A percentile compares a stretch with the other conserved stretches of the same genome.
Conservation (phyloP, 2,113 vertebrate genomes). For the Apistogramma diplotaenia region DNA sequence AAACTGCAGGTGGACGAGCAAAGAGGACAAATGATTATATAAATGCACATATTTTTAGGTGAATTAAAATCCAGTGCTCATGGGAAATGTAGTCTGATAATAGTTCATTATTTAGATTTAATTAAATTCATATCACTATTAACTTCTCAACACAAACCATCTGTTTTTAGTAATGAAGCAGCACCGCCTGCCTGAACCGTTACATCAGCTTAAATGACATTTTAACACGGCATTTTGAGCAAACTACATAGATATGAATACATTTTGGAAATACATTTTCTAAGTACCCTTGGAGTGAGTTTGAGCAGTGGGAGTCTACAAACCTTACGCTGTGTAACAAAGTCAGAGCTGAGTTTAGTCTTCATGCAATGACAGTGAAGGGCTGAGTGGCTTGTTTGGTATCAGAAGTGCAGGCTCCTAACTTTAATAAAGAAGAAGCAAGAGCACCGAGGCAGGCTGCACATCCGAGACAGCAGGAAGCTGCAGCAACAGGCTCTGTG, state of each 20-base stretch:
- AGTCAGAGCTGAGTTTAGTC: neutral
- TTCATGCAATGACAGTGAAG: neutral
- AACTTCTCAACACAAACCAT: neutral
- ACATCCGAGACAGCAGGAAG: conserved; percentile 21
- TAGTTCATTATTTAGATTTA: neutral
- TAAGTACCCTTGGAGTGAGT: neutral
- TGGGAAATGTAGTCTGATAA: neutral
- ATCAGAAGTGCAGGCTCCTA: neutral
- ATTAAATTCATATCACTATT: neutral
- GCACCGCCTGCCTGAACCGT: neutral
- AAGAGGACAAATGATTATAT: too few relatives aligned
- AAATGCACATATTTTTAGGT: neutral
- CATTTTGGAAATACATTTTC: neutral
- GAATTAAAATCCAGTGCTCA: neutral
- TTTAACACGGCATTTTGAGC: neutral
- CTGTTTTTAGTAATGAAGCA: neutral
- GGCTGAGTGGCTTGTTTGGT: neutral
- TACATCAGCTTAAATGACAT: neutral
- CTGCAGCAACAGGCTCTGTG: neutral
- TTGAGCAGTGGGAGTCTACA: neutral
- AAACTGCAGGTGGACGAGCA: neutral
- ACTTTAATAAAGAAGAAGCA: conserved; percentile 2
- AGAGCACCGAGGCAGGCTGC: neutral
- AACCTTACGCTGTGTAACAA: neutral
- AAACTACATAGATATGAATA: neutral